Evolutionary conservation across 2,888 invertebrate species (phyloP).

Genomic region (Drosophila barbarae): DNA sequence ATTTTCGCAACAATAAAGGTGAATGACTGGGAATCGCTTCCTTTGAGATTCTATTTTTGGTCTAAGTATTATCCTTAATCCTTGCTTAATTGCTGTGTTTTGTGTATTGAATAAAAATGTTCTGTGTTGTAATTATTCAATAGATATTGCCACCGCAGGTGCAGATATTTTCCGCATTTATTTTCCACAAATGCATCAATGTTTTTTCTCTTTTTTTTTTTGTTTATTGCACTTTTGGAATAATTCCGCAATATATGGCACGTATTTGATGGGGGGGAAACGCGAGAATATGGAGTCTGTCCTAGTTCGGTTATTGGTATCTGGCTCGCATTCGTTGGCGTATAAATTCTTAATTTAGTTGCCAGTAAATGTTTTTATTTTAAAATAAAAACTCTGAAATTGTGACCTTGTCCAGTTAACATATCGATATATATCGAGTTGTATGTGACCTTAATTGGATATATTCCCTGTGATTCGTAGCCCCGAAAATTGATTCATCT

Average conservation of each 20-base stretch:
- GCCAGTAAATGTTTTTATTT: background rate
- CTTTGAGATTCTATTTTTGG: background rate
- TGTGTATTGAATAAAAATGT: background rate
- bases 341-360: background rate
- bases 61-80: background rate
- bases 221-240: constrained; percentile 6
- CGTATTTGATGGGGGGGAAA: constrained; percentile 7
- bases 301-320: background rate
- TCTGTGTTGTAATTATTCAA: background rate
- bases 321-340: too few species aligned
- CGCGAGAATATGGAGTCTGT: constrained; percentile 3
- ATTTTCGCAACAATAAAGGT: background rate
- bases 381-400: background rate
- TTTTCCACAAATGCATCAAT: constrained; percentile 6
- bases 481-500: constrained; percentile 26
- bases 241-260: constrained; percentile 13
- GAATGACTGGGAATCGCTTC: background rate
- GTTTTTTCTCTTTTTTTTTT: background rate
- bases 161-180: background rate
- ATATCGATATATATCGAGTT: background rate
- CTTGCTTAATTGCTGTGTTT: background rate
- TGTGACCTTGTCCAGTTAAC: constrained; percentile 8
- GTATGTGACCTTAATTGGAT: constrained; percentile 8
- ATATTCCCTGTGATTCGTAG: constrained; percentile 1
- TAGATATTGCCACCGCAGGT: background rate